A percentile compares a stretch with the other conserved stretches of the same genome.
These are phyloP conservation scores for Myotis brandtii DNA, from an alignment of 2,113 vertebrate species.

Conservation along the genomic window DNA sequence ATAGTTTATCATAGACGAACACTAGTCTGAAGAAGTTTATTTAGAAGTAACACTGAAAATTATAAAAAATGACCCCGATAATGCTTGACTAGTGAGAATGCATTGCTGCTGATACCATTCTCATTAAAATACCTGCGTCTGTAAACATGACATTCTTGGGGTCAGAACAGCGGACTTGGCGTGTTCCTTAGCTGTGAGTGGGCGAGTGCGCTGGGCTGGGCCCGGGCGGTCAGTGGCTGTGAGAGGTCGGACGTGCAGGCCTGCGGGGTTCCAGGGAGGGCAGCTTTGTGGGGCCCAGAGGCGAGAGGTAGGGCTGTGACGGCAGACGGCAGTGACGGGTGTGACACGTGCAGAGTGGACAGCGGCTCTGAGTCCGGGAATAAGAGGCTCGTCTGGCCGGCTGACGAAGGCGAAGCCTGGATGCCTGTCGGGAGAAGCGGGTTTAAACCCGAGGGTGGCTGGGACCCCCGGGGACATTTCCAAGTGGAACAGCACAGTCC, in stretches of 20 bases:
- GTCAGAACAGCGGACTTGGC: not conserved
- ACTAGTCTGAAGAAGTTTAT: not conserved
- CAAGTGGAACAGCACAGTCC: not conserved
- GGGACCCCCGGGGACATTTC: not conserved
- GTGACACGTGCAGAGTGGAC: not conserved
- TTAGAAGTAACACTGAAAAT: not conserved
- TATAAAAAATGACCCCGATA: not conserved
- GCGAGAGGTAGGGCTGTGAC: not conserved
- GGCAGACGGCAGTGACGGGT: not conserved
- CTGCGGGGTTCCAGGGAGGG: not conserved
- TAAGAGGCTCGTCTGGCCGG: not conserved
- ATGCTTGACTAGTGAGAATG: not conserved
- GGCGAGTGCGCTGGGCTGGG: not conserved
- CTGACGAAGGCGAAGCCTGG: not conserved
- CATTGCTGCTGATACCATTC: not conserved
- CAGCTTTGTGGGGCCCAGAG: not conserved
- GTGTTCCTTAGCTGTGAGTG: not conserved
- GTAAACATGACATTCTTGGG: not conserved
- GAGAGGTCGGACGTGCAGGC: not conserved
- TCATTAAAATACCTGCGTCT: constrained; percentile 13
- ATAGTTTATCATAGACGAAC: not conserved
- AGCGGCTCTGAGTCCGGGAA: not conserved
- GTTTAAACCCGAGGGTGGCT: not conserved
- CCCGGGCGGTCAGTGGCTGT: not conserved
- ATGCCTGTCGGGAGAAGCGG: not conserved